These are phyloP conservation scores for Drosophila insularis DNA, from an alignment of 1,140 invertebrate genomes.

Conservation along the genomic window DNA sequence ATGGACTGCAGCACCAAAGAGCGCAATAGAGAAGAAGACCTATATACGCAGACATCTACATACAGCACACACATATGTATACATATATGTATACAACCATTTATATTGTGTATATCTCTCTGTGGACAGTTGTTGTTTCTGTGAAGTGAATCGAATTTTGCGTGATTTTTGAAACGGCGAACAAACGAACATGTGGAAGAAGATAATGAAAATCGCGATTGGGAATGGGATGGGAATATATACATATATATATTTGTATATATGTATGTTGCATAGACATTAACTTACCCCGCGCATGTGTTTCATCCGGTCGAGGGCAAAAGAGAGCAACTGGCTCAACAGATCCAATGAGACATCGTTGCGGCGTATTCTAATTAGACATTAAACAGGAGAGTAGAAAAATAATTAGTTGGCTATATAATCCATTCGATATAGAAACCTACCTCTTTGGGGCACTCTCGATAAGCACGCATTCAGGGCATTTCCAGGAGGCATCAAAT, in stretches of 20 bases:
- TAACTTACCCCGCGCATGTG: slow-evolving; percentile 75
- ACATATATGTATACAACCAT: not conserved
- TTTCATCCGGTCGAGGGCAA: slow-evolving; percentile 76
- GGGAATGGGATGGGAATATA: slow-evolving; percentile 25
- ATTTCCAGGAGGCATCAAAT: slow-evolving; percentile 88
- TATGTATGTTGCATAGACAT: slow-evolving; percentile 9
- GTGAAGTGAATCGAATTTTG: slow-evolving; percentile 41
- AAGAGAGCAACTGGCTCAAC: slow-evolving; percentile 69
- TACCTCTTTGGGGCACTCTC: slow-evolving; percentile 89
- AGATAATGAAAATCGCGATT: slow-evolving; percentile 55
- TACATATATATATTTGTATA: slow-evolving; percentile 24
- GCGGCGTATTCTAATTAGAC: slow-evolving; percentile 52
- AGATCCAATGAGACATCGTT: slow-evolving; percentile 69
- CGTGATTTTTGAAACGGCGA: slow-evolving; percentile 43
- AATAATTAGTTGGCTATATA: too few species aligned
- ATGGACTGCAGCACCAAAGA: slow-evolving; percentile 14
- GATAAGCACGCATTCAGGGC: slow-evolving; percentile 92
- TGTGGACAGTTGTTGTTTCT: slow-evolving; percentile 8
- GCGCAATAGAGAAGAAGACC: slow-evolving; percentile 27
- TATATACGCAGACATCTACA: slow-evolving; percentile 12
- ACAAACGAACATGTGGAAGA: slow-evolving; percentile 23
- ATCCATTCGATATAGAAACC: too few species aligned
- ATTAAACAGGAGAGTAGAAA: not conserved
- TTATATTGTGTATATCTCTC: slow-evolving; percentile 3
- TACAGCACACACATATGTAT: not conserved